These are phyloP conservation scores for Urocitellus parryii DNA, from an alignment of 2,113 vertebrate species.

Conservation along the genomic window DNA sequence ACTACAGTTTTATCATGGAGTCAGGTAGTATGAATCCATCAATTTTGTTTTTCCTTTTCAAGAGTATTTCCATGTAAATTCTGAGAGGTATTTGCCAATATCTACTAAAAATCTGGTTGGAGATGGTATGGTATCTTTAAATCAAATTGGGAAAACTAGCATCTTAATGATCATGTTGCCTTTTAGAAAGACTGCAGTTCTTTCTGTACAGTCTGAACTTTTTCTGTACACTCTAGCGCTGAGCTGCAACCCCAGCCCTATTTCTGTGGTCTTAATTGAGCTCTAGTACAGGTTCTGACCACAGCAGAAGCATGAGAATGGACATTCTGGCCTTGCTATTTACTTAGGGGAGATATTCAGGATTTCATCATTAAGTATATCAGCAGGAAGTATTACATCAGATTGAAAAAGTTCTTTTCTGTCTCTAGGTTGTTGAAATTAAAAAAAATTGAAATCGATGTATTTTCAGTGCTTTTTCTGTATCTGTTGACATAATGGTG, in stretches of 20 bases:
- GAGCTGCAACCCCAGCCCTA: too few species aligned
- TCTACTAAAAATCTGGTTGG: background rate
- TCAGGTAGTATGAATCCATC: background rate
- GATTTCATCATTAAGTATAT: background rate
- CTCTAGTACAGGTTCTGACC: background rate
- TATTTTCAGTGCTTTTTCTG: background rate
- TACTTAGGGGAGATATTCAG: background rate
- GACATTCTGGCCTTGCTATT: background rate
- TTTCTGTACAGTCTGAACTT: background rate
- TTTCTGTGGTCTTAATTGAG: background rate
- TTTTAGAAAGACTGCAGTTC: background rate
- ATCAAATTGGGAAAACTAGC: background rate
- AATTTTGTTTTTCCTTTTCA: background rate
- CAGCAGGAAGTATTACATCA: background rate
- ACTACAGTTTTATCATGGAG: background rate
- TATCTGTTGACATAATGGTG: background rate
- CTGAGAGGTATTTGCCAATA: background rate
- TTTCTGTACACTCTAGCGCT: too few species aligned
- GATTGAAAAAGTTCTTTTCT: background rate
- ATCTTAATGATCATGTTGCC: background rate
- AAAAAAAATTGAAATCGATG: background rate
- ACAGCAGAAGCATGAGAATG: background rate
- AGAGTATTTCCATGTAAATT: background rate
- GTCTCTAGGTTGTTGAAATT: background rate
- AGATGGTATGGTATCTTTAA: background rate